A percentile compares a stretch with the other conserved stretches of the same genome.
Evolutionary conservation across 2,797 vertebrate species (phyloP).

Genomic region (Bufotes viridis): DNA sequence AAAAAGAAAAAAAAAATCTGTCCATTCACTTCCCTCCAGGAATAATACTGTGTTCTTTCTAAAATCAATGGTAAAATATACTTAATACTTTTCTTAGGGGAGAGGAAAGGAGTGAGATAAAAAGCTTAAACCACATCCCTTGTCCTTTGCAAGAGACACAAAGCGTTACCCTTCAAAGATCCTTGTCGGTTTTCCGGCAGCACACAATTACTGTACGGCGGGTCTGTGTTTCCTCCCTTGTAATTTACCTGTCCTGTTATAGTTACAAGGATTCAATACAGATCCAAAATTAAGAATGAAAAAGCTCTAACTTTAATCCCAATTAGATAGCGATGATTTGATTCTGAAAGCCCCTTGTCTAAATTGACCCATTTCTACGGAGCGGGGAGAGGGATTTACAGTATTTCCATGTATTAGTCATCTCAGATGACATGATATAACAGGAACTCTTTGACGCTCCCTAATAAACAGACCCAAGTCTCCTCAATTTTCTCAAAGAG

Average conservation of each 20-base stretch:
- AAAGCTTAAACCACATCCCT: conserved; percentile 63
- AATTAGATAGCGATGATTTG: neutral
- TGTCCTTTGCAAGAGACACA: conserved; percentile 65
- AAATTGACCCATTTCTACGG: neutral
- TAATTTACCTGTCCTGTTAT: neutral
- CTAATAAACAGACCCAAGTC: neutral
- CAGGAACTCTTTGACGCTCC: neutral
- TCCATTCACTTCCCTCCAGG: neutral
- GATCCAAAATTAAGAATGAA: neutral
- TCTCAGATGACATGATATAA: neutral
- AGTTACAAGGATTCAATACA: neutral
- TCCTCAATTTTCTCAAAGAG: neutral
- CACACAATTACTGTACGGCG: conserved; percentile 27
- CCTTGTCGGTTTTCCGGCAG: conserved; percentile 59
- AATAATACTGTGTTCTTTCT: conserved; percentile 54
- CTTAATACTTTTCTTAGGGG: conserved; percentile 61
- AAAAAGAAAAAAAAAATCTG: neutral
- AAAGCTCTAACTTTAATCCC: neutral
- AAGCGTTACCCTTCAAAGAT: conserved; percentile 69
- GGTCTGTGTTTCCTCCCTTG: conserved; percentile 30
- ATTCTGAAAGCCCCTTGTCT: conserved; percentile 20
- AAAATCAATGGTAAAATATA: conserved; percentile 60
- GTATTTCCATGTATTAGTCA: conserved; percentile 31
- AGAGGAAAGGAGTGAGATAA: conserved; percentile 62
- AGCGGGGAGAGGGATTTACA: neutral